phyloP scores from a whole-genome alignment of 1,140 invertebrate genomes.

The Ceratina japonica region DNA sequence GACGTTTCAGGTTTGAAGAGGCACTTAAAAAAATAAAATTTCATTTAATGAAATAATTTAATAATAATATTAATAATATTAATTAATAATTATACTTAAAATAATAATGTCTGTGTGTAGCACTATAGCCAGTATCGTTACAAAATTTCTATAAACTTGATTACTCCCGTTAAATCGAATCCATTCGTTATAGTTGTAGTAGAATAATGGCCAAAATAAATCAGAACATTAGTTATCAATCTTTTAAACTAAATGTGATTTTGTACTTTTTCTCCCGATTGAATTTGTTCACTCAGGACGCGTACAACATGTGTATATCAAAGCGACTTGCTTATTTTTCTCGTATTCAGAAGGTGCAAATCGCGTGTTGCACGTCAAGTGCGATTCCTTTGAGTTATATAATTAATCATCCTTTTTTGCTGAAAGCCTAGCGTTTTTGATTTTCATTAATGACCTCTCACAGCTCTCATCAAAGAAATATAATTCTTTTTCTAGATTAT shows the following conservation, averaged over 20 bases:
- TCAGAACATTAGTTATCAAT: constrained; percentile 34
- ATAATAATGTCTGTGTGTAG: constrained; percentile 35
- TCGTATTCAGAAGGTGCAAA: constrained; percentile 5
- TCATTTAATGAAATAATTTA: constrained; percentile 62
- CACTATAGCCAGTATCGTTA: constrained; percentile 34
- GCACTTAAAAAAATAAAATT: constrained; percentile 62
- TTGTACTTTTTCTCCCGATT: constrained; percentile 4
- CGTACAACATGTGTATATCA: background rate
- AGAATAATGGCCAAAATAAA: constrained; percentile 28
- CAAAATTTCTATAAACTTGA: constrained; percentile 46
- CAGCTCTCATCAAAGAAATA: constrained; percentile 35
- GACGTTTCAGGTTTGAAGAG: constrained; percentile 43
- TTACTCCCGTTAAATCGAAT: constrained; percentile 45
- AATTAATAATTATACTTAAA: constrained; percentile 31
- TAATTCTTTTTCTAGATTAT: constrained; percentile 49
- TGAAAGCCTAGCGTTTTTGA: constrained; percentile 1
- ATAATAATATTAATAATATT: constrained; percentile 50
- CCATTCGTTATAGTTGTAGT: constrained; percentile 30
- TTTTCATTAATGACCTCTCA: constrained; percentile 24
- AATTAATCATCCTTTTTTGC: background rate
- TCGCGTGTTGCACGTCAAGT: background rate
- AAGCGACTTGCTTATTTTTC: background rate
- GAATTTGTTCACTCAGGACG: constrained; percentile 37
- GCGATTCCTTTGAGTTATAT: background rate
- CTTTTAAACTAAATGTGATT: background rate